Conservation (phyloP, 2,888 invertebrate genomes). For the Sepioteuthis lessoniana region DNA sequence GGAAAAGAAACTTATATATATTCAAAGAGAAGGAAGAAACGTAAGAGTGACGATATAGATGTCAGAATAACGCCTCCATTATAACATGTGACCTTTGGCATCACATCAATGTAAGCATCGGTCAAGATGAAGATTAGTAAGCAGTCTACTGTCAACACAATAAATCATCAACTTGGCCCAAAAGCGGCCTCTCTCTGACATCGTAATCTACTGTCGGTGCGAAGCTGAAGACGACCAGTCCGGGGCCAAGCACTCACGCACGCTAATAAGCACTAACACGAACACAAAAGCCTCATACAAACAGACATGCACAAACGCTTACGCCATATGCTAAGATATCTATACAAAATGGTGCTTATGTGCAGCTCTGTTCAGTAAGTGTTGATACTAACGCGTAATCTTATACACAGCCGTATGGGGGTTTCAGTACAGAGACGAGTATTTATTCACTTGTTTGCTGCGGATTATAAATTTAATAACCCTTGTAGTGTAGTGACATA, state of each 20-base stretch:
- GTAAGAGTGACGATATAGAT: background rate
- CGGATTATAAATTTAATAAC: no score
- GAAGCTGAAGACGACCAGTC: background rate
- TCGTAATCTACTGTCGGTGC: conserved; percentile 33
- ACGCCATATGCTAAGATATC: background rate
- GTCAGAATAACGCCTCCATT: conserved; percentile 33
- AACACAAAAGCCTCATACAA: background rate
- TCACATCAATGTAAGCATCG: conserved; percentile 23
- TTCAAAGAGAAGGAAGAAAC: background rate
- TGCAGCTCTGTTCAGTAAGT: background rate
- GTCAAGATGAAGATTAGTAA: conserved; percentile 1
- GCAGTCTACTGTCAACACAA: conserved; percentile 33
- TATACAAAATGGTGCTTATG: background rate
- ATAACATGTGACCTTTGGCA: background rate
- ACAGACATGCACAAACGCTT: background rate
- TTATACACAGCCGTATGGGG: background rate
- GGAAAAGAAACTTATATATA: background rate
- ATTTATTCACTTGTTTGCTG: background rate
- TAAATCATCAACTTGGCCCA: background rate
- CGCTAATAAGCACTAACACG: background rate
- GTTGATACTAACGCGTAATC: background rate
- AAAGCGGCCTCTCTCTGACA: conserved; percentile 25
- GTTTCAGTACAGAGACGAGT: background rate
- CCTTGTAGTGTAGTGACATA: background rate
- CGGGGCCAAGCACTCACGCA: background rate